Base-by-base conservation (phyloP, 1,140 invertebrate genomes). In the Drosophila equinoxialis region DNA sequence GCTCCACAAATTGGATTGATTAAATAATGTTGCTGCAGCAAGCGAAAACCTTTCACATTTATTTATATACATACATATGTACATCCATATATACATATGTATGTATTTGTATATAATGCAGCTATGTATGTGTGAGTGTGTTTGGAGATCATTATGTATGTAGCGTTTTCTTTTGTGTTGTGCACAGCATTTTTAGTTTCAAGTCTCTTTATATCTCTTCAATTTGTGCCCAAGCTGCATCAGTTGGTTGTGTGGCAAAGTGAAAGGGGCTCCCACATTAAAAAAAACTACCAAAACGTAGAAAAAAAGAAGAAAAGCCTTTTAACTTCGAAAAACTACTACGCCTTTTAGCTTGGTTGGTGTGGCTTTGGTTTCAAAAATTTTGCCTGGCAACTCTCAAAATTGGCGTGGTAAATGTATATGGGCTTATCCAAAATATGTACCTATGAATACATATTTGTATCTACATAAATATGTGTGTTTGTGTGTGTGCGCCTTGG, bases 241-340 rank as follows among this genome's bases (percentile, higher is more conserved):
- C 66, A 77, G 76, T 77, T 42, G 59, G 41, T 61, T 60, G 48
- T 42, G 62, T 77, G 74, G 77, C 80, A 90, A 90, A 90, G 86
- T 90, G 87, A 90, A 90, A 90, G 86, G 86, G 90, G 86, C 86
- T 90, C 86, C 86, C 87, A 90, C 86, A 90, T 86, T 90, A 86
- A 76, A 90, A 81, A 79, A 61, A 17, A 14, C n/a, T 54, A 39
- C 37, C n/a, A 71, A 70, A 54, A 35, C 35, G 8, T 37, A 57
- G 37, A 42, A 11, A 39, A 51, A 14, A 66, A 33, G 42, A 55
- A 45, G 45, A 76, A 77, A 77, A 87, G 82, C 83, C 81, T 86
- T 87, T 85, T 86, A 87, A 86, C 82, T 87, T 86, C 30, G 67
- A 86, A 87, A 83, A 82, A 87, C 79, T 83, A 70, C 76, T 87